Evolutionary conservation across 2,113 vertebrate species (phyloP).

Genomic region (Pristiophorus japonicus): DNA sequence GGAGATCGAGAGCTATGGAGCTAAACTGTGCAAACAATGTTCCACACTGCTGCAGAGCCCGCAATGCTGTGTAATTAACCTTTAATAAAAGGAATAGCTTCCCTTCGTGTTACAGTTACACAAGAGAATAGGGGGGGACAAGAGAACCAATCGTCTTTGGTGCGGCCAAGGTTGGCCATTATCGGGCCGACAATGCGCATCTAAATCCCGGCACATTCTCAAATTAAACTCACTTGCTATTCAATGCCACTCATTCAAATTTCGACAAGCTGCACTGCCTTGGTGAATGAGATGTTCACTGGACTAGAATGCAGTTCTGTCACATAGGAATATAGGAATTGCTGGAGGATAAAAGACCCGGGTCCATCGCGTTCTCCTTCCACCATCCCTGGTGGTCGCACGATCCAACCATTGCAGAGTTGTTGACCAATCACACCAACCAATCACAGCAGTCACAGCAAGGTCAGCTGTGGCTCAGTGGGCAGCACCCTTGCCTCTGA

Average conservation of each 20-base stretch:
- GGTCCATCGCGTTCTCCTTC: neutral
- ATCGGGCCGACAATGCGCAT: neutral
- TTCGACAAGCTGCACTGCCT: neutral
- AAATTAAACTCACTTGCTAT: neutral
- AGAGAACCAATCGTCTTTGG: neutral
- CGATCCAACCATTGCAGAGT: neutral
- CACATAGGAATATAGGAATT: neutral
- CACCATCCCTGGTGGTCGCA: too few species aligned
- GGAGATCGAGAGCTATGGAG: neutral
- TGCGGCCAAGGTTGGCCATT: neutral
- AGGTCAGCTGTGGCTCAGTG: too few species aligned
- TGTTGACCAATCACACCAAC: neutral
- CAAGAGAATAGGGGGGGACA: neutral
- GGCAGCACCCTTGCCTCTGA: too few species aligned
- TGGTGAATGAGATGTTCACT: neutral
- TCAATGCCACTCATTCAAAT: neutral
- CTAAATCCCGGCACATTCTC: neutral
- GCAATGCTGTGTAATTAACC: constrained; percentile 2
- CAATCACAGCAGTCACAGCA: too few species aligned
- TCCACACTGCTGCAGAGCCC: constrained; percentile 8
- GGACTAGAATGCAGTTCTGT: neutral
- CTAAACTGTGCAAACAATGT: constrained; percentile 29
- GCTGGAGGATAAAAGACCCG: neutral
- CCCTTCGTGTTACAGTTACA: neutral
- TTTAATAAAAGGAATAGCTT: neutral